phyloP scores from a whole-genome alignment of 2,113 vertebrate species.

The Cinclus cinclus region DNA sequence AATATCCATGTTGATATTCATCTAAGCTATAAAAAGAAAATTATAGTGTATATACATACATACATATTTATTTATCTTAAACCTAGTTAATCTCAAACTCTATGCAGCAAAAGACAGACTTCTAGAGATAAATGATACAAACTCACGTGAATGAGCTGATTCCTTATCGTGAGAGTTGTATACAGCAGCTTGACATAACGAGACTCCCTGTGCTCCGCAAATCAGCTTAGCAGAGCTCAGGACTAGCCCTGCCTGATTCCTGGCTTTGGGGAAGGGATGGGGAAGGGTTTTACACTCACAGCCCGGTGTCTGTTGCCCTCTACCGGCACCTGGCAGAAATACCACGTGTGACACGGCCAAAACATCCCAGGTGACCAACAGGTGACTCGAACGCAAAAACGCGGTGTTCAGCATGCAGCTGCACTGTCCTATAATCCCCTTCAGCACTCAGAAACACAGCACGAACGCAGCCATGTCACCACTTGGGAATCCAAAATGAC shows the following conservation, averaged over 20 bases:
- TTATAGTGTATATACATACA: neutral
- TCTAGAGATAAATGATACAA: neutral
- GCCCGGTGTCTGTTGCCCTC: neutral
- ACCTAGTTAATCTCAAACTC: neutral
- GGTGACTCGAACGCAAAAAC: neutral
- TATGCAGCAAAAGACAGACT: neutral
- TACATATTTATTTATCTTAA: neutral
- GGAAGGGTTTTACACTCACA: neutral
- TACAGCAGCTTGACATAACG: neutral
- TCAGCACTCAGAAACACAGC: neutral
- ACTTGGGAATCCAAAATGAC: neutral
- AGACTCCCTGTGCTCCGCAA: neutral
- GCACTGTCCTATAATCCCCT: neutral
- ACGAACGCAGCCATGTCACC: accelerated
- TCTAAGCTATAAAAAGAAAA: slow-evolving; percentile 44
- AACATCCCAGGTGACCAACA: neutral
- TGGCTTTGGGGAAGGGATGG: neutral
- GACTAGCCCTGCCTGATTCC: neutral
- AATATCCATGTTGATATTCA: neutral
- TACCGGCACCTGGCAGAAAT: neutral
- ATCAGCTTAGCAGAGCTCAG: neutral
- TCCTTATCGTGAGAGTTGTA: neutral
- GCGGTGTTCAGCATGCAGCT: neutral
- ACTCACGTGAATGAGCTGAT: neutral
- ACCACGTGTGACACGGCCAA: neutral